Evolutionary conservation across 2,888 invertebrate genomes (phyloP), one percentile per base, ranked within the genome.

Genomic region (Pseudeuparius sepicola): DNA sequence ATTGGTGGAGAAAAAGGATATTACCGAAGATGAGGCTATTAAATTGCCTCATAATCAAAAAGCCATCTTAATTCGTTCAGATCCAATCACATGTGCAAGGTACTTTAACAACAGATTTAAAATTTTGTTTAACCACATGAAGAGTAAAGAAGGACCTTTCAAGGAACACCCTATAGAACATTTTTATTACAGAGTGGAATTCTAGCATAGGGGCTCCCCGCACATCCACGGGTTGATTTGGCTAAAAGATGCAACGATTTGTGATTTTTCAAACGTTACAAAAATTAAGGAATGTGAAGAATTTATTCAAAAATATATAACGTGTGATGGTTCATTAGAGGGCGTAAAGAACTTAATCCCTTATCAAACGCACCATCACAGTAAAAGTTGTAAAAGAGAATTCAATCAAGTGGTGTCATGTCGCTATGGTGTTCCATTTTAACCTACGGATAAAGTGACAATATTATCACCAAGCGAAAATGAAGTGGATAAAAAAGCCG

Each of bases 111-210:
- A 20, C n/a, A 6, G 20, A 20, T 20, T 32, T 14, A 6, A 14
- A 4, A 11, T 32, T 5, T 32, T 32, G 11, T 24, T 32, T n/a
- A 29, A 28, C 4, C 14, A 32, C 10, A 32, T 32, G 32, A 32
- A 32, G 14, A 10, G 11, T 10, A 10, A 11, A 12, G 14, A 5
- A 11, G 27, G 34, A 6, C 31, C 31, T 4, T 31, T 31, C 14
- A 34, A 34, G 11, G n/a, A 14, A 11, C 3, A 28, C 11, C 24
- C 10, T 6, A 31, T 20, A 10, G 31, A 24, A 4, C 31, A 31
- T 12, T 25, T 7, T 25, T 35, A 35, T n/a, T 35, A 35, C 11
- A 17, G 35, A 7, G 12, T 36, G 3, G 36, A 36, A 17, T 36
- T 36, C 12, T 31, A 36, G 25, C 31, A 36, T 24, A 17, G 36